Evolutionary conservation across 2,888 invertebrate species (phyloP), one percentile per base, ranked within the genome.

Genomic region (Cenopis cana): DNA sequence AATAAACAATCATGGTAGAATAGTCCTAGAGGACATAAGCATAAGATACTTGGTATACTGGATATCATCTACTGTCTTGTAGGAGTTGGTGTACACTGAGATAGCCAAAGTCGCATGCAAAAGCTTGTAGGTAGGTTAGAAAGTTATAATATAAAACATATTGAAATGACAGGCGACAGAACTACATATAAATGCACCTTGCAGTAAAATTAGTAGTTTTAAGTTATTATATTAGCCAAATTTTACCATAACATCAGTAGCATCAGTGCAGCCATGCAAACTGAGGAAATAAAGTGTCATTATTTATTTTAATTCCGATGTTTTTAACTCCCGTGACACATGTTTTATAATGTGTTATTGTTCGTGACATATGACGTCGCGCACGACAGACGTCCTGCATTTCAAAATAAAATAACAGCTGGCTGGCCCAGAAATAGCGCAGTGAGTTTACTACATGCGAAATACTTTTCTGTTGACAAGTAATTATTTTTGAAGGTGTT

Each of bases 281-380:
- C 24, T 17, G 18, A 29, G 46, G 24, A 29, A 17, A n/a, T 18
- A 38, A 50, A 52, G 29, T 38, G 29, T 55, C 0, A 24, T 12
- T 20, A 61, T 60, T 62, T 49, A 55, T 55, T 29, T 65, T 62
- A 62, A 56, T 17, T 50, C 38, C n/a, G 29, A 55, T 72, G 52
- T 17, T 61, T 69, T 74, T 67, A 60, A 67, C 75, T 66, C 70
- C 71, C 75, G 73, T 82, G 84, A 83, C 85, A 83, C 78, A 82
- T 79, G 86, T 86, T 81, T 82, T 76, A 82, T 82, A 85, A 83
- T 59, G 66, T 71, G 50, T 66, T 66, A 50, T 67, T 66, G 71
- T 71, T 56, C 24, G 55, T 67, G 71, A 67, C 67, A 71, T 59
- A 52, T 33, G 61, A 17, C 29, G 66, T 55, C 66, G 55, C 36